Base-by-base conservation (phyloP, 2,888 invertebrate genomes). In the Theodoxus fluviatilis region DNA sequence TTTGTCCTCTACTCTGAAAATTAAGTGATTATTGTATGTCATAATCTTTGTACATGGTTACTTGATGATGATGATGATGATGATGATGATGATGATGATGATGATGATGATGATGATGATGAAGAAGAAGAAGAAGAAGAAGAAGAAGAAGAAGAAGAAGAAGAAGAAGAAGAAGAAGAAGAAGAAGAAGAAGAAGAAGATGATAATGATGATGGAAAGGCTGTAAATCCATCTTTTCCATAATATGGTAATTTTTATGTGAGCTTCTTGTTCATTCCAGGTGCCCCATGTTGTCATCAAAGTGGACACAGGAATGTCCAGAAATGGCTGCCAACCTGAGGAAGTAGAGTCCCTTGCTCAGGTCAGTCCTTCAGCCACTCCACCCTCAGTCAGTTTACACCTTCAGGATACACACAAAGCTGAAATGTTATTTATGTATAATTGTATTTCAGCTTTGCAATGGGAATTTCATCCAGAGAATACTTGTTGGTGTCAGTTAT, bases 281-380 rank as follows among this genome's bases (percentile, higher is more conserved):
- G 9, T 22, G 31, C 67, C 15, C 18, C 57, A 59, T 22, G 75
- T 83, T 18, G 76, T 79, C 31, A 76, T 83, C 31, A 81, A 83
- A 67, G 72, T 82, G 18, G 82, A 83, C 71, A 73, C 79, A 0
- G 83, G 83, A 7, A 82, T 83, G 82, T 79, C 80, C 1, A 71
- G 81, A 66, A 82, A 83, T 68, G 83, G 83, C 6, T 81, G 81
- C 63, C 77, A 79, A 64, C 76, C 79, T 15, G 65, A 74, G 2
- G 76, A 82, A 31, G 67, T 82, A 9, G 38, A 43, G 43, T 43
- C 18, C 43, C 43, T 9, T 43, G 9, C 12, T 9, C 18, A 43
- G 9, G 9, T 43, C 43, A 12, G 43, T 9, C 18, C 18, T 43
- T 9, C 12, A 43, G 9, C 12, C 12, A 43, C 9, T 43, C 43